Base-by-base conservation (phyloP, 1,140 invertebrate species). In the Trachymyrmex septentrionalis region DNA sequence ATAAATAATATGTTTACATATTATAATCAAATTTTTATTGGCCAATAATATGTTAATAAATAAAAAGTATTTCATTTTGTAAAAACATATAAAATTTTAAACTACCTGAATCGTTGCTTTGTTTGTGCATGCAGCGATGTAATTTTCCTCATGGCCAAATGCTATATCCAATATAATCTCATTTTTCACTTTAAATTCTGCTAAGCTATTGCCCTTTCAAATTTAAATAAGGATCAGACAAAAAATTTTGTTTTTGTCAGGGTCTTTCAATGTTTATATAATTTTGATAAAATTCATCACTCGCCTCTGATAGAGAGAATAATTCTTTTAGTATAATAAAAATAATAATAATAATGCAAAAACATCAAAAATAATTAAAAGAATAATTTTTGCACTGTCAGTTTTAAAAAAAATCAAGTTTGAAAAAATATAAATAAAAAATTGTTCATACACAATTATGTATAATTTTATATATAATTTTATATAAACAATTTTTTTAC, bases 161-260 rank as follows among this genome's bases (percentile, higher is more conserved):
- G 90, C 88, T 66, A 95, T 90, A 71, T 95, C 94, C 0, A 91
- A 87, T 75, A 95, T 94, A 5, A 69, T 81, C 69, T 94, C 91
- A 27, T 88, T 63, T 21, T 91, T 44, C 2, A 93, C 69, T 19
- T 6, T 75, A 76, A 95, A 94, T n/a, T 84, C 91, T 71, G 87
- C 73, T 21, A 88, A 84, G 71, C 94, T 95, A 24, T 93, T 88
- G 53, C 95, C 84, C 82, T n/a, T 72, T 12, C 30, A 84, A 82
- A 7, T 72, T 80, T 12, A 66, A 57, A 76, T 93, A 94, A 21
- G 95, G 82, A 69, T 48, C 73, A 53, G 53, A 90, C 93, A 94
- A 95, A 53, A 67, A 92, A 1, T 14, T 44, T 87, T 95, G 95
- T 64, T 93, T 94, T 12, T 94, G 91, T 57, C 89, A 90, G 1